Percentiles rank a stretch among this genome's conserved stretches.
Evolutionary conservation across 2,797 vertebrate genomes (phyloP).

Genomic region (Cirrhinus mrigala): DNA sequence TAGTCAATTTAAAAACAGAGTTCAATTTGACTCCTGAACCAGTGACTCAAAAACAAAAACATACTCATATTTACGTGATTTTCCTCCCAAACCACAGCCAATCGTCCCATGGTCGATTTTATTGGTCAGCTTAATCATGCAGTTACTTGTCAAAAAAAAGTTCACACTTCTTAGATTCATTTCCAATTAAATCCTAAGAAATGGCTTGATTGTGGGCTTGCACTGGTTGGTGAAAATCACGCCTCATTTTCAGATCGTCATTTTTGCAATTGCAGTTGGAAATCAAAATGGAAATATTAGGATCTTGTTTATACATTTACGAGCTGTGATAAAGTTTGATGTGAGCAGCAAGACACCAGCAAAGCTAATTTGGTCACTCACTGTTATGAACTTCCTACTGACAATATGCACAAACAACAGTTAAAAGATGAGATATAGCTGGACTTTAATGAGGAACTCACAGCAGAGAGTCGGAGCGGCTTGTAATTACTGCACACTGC

Average conservation of each 20-base stretch:
- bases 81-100: neutral
- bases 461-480: conserved; percentile 57
- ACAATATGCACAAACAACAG: conserved; percentile 15
- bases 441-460: conserved; percentile 58
- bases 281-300: neutral
- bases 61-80: neutral
- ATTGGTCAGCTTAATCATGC: neutral
- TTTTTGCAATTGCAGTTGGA: neutral
- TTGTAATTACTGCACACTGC: conserved; percentile 64
- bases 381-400: conserved; percentile 10
- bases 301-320: neutral
- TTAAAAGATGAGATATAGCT: conserved; percentile 52
- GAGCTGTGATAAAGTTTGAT: neutral
- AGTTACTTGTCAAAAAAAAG: neutral
- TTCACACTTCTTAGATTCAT: neutral
- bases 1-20: neutral
- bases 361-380: conserved; percentile 21
- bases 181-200: neutral
- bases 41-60: neutral
- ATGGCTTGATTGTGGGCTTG: neutral
- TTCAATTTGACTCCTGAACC: neutral
- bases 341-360: conserved; percentile 1
- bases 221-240: neutral
- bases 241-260: neutral
- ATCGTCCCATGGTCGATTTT: neutral